Conservation (phyloP, 2,888 invertebrate species). For the Lepidocyrtoides sp. region DNA sequence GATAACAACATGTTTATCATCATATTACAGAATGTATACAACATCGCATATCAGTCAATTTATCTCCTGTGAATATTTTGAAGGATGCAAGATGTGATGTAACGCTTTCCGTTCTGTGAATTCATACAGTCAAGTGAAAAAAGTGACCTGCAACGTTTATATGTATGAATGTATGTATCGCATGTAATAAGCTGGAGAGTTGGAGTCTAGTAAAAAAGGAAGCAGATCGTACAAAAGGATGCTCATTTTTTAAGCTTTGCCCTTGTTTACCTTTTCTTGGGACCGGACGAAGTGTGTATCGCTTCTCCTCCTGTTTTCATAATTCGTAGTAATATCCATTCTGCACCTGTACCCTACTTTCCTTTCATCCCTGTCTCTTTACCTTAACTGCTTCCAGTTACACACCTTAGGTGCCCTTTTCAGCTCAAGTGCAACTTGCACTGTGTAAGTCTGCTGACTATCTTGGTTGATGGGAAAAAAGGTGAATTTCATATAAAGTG, state of each 20-base stretch:
- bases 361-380: neutral
- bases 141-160: neutral
- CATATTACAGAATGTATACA: neutral
- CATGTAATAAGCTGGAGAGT: too few relatives aligned
- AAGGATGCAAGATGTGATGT: neutral
- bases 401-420: conserved; percentile 75
- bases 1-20: neutral
- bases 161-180: neutral
- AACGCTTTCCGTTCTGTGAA: neutral
- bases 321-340: conserved; percentile 38
- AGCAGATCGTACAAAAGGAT: conserved; percentile 9
- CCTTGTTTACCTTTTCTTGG: neutral
- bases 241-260: conserved; percentile 8
- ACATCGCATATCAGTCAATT: neutral
- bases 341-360: conserved; percentile 68
- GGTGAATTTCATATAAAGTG: conserved; percentile 30
- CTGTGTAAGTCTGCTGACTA: neutral
- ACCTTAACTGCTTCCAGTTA: conserved; percentile 20
- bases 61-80: neutral
- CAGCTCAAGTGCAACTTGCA: too few relatives aligned
- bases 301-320: neutral
- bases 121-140: neutral
- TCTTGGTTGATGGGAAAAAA: neutral
- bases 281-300: conserved; percentile 69
- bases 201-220: conserved; percentile 38